Evolutionary conservation across 2,888 invertebrate genomes (phyloP).

Genomic region (Cetonia aurata): DNA sequence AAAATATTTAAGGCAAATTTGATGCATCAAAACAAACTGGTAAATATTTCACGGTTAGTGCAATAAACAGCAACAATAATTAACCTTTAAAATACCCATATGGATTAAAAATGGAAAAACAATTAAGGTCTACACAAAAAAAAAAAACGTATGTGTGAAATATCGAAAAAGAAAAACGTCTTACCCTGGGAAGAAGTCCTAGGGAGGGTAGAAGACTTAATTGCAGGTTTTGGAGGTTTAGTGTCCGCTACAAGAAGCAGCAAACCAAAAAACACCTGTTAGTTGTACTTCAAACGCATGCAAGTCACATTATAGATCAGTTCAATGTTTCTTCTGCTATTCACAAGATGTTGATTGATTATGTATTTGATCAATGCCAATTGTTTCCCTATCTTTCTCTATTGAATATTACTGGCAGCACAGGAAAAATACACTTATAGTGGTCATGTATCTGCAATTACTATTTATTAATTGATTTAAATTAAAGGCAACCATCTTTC

Average conservation of each 20-base stretch:
- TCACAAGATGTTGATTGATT: too few species aligned
- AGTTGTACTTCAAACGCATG: slow-evolving; percentile 53
- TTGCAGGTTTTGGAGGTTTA: slow-evolving; percentile 96
- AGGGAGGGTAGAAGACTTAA: slow-evolving; percentile 95
- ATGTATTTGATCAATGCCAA: neutral
- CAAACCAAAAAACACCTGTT: slow-evolving; percentile 61
- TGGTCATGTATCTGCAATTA: too few species aligned
- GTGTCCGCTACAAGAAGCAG: slow-evolving; percentile 80
- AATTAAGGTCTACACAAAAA: slow-evolving; percentile 27
- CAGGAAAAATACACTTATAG: too few species aligned
- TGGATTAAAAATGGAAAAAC: neutral
- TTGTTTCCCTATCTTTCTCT: slow-evolving; percentile 17
- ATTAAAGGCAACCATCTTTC: too few species aligned
- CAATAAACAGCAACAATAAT: neutral
- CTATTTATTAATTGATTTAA: too few species aligned
- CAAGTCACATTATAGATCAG: slow-evolving; percentile 40
- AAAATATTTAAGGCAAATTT: neutral
- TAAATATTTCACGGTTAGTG: slow-evolving; percentile 22
- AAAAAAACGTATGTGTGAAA: slow-evolving; percentile 17
- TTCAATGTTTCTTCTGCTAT: slow-evolving; percentile 5
- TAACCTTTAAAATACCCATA: too few species aligned
- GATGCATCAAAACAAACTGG: slow-evolving; percentile 19
- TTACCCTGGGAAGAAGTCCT: slow-evolving; percentile 96
- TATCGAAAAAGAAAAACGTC: slow-evolving; percentile 48
- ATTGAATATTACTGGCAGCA: slow-evolving; percentile 3